A percentile compares a stretch with the other conserved stretches of the same genome.
Evolutionary conservation across 2,888 invertebrate genomes (phyloP).

Genomic region (Lumbricus terrestris): DNA sequence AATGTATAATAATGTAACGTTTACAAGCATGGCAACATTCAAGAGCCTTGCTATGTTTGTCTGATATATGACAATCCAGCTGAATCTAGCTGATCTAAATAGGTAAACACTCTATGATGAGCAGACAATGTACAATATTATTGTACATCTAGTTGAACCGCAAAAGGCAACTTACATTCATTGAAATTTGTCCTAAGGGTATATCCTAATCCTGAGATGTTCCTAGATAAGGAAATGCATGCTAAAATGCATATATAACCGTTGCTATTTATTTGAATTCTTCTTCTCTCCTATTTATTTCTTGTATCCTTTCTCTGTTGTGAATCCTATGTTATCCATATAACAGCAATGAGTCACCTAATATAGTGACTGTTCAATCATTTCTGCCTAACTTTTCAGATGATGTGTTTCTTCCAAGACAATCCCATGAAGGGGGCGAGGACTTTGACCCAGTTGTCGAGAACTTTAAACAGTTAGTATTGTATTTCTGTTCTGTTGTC

Average conservation of each 20-base stretch:
- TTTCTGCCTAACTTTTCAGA: constrained; percentile 57
- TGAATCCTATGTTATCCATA: neutral
- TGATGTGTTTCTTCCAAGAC: constrained; percentile 79
- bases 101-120: neutral
- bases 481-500: neutral
- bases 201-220: neutral
- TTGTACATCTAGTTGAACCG: neutral
- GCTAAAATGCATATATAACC: neutral
- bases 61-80: too few species aligned
- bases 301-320: neutral
- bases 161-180: neutral
- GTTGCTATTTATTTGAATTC: neutral
- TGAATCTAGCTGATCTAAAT: neutral
- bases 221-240: neutral
- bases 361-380: neutral
- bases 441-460: constrained; percentile 79
- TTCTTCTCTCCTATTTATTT: neutral
- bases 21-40: neutral
- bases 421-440: constrained; percentile 76
- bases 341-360: neutral
- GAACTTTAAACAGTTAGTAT: constrained; percentile 72
- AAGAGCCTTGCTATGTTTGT: neutral
- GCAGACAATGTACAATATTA: too few species aligned
- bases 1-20: too few species aligned
- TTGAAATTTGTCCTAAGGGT: neutral